phyloP scores from a whole-genome alignment of 2,113 vertebrate genomes.

The Scophthalmus maximus region DNA sequence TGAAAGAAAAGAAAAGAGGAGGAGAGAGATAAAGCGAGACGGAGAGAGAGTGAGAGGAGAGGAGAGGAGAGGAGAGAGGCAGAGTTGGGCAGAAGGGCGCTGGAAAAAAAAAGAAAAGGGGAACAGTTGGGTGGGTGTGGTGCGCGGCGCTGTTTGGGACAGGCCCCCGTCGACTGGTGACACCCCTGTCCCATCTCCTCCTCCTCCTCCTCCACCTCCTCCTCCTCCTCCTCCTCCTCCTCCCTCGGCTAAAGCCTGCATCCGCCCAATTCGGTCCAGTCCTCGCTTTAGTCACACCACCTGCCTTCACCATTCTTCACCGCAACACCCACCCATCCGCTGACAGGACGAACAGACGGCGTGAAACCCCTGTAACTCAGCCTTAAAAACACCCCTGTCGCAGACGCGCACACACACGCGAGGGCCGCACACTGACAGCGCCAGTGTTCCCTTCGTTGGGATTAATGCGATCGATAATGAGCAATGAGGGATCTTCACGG shows the following conservation, averaged over 20 bases:
- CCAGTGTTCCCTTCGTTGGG: conserved; percentile 36
- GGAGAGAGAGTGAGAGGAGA: conserved; percentile 49
- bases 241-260: conserved; percentile 74
- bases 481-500: conserved; percentile 48
- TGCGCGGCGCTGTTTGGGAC: conserved; percentile 88
- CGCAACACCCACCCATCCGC: conserved; percentile 66
- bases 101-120: conserved; percentile 92
- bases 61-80: conserved; percentile 60
- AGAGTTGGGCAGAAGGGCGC: conserved; percentile 78
- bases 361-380: conserved; percentile 79
- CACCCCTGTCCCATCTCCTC: conserved; percentile 80
- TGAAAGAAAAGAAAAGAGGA: conserved; percentile 82
- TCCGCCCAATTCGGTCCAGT: conserved; percentile 89
- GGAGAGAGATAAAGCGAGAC: conserved; percentile 69
- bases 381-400: conserved; percentile 62
- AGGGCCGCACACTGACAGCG: conserved; percentile 15
- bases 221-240: conserved; percentile 75
- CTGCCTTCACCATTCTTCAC: conserved; percentile 96
- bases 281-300: conserved; percentile 98
- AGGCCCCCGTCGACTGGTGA: conserved; percentile 82
- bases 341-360: conserved; percentile 92
- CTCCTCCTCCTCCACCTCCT: conserved; percentile 71
- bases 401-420: conserved; percentile 21
- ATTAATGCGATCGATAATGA: conserved; percentile 94
- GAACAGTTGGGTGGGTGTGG: conserved; percentile 99